These are phyloP conservation scores for Liodrosophila aerea DNA, from an alignment of 2,888 invertebrate species.

Conservation along the genomic window DNA sequence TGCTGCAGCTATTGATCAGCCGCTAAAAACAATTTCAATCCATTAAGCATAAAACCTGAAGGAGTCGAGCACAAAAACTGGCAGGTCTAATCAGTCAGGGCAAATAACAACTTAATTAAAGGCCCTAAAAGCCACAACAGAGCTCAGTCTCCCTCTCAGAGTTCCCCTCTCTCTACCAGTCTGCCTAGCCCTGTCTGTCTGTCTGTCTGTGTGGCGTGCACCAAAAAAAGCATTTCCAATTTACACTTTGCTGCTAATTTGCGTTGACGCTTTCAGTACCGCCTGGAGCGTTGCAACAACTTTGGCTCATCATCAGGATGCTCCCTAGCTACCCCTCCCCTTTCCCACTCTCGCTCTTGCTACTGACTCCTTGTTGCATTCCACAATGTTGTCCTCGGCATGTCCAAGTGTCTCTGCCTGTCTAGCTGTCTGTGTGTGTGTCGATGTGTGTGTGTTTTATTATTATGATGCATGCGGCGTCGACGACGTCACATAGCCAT, in stretches of 20 bases:
- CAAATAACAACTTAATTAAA: constrained; percentile 74
- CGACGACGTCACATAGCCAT: constrained; percentile 62
- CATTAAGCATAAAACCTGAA: constrained; percentile 49
- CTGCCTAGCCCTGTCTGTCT: neutral
- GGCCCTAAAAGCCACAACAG: constrained; percentile 61
- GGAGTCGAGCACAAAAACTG: constrained; percentile 61
- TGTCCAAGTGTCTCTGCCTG: constrained; percentile 63
- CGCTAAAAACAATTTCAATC: constrained; percentile 42
- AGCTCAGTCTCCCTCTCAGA: neutral
- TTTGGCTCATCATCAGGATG: constrained; percentile 43
- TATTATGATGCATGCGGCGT: constrained; percentile 74
- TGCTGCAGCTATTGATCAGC: constrained; percentile 38
- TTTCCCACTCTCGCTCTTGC: neutral
- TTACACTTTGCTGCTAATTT: constrained; percentile 79
- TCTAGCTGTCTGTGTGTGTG: constrained; percentile 19
- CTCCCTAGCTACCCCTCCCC: constrained; percentile 1
- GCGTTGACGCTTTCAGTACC: constrained; percentile 76
- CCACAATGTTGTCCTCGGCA: constrained; percentile 65
- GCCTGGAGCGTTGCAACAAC: constrained; percentile 62
- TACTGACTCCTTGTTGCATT: constrained; percentile 54
- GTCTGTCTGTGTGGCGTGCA: constrained; percentile 63
- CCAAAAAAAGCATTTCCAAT: constrained; percentile 77
- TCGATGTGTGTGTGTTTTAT: constrained; percentile 64
- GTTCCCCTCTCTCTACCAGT: neutral
- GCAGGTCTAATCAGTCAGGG: constrained; percentile 66